Evolutionary conservation across 2,797 vertebrate species (phyloP).

Genomic region (Macropus fuliginosus): DNA sequence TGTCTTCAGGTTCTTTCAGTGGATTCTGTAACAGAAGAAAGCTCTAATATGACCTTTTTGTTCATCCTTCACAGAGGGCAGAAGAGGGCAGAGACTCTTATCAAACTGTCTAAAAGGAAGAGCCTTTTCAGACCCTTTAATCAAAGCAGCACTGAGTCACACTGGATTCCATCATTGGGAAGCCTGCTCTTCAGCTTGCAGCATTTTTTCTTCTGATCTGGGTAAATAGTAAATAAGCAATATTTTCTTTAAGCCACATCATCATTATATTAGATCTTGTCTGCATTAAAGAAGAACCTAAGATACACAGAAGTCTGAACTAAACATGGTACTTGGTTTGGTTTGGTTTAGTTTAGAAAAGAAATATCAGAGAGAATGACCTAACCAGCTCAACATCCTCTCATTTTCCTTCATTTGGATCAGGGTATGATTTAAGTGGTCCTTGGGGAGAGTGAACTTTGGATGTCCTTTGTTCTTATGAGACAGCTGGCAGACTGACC

Average conservation of each 20-base stretch:
- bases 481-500: not conserved
- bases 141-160: not conserved
- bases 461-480: conserved; percentile 20
- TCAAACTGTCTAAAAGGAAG: not conserved
- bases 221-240: conserved; percentile 52
- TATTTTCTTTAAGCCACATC: not conserved
- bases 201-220: not conserved
- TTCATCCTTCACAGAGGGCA: conserved; percentile 28
- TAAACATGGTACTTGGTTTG: not conserved
- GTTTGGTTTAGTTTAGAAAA: not conserved
- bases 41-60: not conserved
- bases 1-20: not conserved
- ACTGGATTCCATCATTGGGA: not conserved
- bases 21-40: conserved; percentile 17
- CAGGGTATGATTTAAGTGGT: not conserved
- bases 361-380: not conserved
- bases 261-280: not conserved
- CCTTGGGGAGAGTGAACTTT: conserved; percentile 27
- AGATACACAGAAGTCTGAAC: not conserved
- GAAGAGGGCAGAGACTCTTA: not conserved
- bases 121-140: not conserved
- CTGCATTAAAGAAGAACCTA: not conserved
- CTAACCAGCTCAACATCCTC: not conserved
- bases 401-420: conserved; percentile 20
- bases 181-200: not conserved